These are phyloP conservation scores for Amphipoea oculea DNA, from an alignment of 2,888 invertebrate species.

Conservation along the genomic window DNA sequence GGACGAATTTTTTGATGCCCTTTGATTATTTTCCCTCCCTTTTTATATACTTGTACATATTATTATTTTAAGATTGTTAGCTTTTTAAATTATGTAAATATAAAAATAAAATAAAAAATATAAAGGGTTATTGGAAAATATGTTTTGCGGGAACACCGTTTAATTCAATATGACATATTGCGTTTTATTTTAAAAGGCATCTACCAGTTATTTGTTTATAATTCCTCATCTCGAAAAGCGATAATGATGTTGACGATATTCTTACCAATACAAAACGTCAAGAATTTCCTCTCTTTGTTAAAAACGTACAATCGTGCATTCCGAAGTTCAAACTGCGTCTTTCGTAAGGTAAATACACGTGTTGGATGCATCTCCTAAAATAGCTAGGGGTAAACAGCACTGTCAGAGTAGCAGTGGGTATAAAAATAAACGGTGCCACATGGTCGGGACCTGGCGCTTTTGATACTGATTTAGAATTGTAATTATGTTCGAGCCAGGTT, in stretches of 20 bases:
- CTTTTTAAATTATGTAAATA: too few relatives aligned
- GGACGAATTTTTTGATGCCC: too few relatives aligned
- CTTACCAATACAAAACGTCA: conserved; percentile 8
- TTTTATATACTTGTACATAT: too few relatives aligned
- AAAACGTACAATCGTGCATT: conserved; percentile 31
- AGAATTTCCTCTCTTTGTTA: conserved; percentile 56
- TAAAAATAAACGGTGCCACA: conserved; percentile 67
- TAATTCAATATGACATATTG: too few relatives aligned
- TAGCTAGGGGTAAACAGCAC: conserved; percentile 64
- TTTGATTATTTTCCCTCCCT: too few relatives aligned
- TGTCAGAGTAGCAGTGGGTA: conserved; percentile 53
- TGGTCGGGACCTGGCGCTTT: conserved; percentile 57
- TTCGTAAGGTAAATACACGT: conserved; percentile 62
- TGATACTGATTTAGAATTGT: conserved; percentile 55
- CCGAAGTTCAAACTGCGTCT: conserved; percentile 46
- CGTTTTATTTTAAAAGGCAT: too few relatives aligned
- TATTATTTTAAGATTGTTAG: too few relatives aligned
- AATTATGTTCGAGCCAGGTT: conserved; percentile 23
- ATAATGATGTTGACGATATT: conserved; percentile 47
- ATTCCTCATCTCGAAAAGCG: not conserved
- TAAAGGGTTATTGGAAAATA: too few relatives aligned
- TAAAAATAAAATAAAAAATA: too few relatives aligned
- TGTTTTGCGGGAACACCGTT: too few relatives aligned
- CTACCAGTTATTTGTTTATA: too few relatives aligned
- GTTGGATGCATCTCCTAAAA: conserved; percentile 63